Conservation (phyloP, 2,888 invertebrate genomes). For the Caenorhabditis zanzibari region DNA sequence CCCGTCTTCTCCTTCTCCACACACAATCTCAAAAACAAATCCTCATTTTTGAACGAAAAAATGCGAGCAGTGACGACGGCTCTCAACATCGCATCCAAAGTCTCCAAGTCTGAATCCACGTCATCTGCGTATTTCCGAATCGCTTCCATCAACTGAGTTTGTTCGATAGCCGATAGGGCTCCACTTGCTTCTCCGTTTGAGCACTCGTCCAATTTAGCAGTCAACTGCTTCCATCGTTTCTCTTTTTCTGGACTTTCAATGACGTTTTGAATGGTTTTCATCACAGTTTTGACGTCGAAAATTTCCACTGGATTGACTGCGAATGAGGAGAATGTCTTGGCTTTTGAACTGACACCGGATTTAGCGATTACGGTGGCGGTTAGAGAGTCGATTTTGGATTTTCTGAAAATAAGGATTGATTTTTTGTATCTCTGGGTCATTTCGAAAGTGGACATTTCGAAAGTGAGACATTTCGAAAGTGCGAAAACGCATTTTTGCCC, state of each 20-base stretch:
- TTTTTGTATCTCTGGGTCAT: too few relatives aligned
- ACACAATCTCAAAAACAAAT: constrained; percentile 44
- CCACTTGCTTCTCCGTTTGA: constrained; percentile 44
- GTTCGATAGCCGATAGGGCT: constrained; percentile 52
- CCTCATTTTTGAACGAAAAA: constrained; percentile 49
- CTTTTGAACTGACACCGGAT: constrained; percentile 27
- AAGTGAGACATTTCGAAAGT: too few relatives aligned
- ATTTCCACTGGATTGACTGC: constrained; percentile 60
- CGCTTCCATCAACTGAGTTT: constrained; percentile 42
- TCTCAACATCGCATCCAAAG: constrained; percentile 23
- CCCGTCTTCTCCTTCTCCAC: constrained; percentile 27
- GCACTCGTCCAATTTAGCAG: constrained; percentile 24
- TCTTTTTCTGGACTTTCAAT: constrained; percentile 63
- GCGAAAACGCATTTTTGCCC: too few relatives aligned
- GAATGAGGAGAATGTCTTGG: constrained; percentile 55
- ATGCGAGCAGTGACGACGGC: constrained; percentile 27
- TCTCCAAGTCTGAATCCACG: constrained; percentile 37
- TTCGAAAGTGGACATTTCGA: too few relatives aligned
- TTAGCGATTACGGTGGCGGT: constrained; percentile 54
- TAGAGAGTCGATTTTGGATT: constrained; percentile 63
- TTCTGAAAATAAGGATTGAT: constrained; percentile 42
- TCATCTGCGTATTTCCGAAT: constrained; percentile 46
- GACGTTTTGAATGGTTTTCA: constrained; percentile 38
- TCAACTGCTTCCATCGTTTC: constrained; percentile 61
- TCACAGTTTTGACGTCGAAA: constrained; percentile 25